A percentile compares a stretch with the other conserved stretches of the same genome.
These are phyloP conservation scores for Cryptops parisi DNA, from an alignment of 2,888 invertebrate species.

Conservation along the genomic window DNA sequence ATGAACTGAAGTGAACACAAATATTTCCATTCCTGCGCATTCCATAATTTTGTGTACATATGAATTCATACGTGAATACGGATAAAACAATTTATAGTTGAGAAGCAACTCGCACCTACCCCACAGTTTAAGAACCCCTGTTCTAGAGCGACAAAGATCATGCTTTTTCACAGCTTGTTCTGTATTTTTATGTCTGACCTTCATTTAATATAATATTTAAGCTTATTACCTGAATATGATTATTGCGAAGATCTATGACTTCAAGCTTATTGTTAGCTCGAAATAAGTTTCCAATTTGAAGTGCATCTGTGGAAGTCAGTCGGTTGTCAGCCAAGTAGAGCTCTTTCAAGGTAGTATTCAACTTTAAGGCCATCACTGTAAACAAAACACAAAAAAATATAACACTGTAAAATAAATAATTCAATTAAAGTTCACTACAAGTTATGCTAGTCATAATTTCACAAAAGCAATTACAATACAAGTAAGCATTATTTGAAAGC, in stretches of 20 bases:
- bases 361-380: constrained; percentile 59
- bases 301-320: constrained; percentile 55
- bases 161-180: too few species aligned
- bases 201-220: too few species aligned
- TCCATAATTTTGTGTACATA: too few species aligned
- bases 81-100: too few species aligned
- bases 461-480: background rate
- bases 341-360: constrained; percentile 60
- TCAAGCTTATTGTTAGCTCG: constrained; percentile 58
- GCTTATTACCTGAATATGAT: constrained; percentile 36
- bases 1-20: too few species aligned
- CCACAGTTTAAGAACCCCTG: too few species aligned
- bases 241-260: constrained; percentile 58
- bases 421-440: background rate
- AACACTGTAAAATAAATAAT: background rate
- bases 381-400: constrained; percentile 11
- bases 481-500: background rate
- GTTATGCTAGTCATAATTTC: background rate
- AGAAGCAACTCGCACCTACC: too few species aligned
- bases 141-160: too few species aligned
- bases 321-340: constrained; percentile 70
- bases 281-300: constrained; percentile 58
- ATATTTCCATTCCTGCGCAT: too few species aligned
- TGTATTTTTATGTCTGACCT: too few species aligned
- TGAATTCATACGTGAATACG: too few species aligned